phyloP scores from a whole-genome alignment of 2,113 vertebrate species.

The Oncorhynchus gorbuscha region DNA sequence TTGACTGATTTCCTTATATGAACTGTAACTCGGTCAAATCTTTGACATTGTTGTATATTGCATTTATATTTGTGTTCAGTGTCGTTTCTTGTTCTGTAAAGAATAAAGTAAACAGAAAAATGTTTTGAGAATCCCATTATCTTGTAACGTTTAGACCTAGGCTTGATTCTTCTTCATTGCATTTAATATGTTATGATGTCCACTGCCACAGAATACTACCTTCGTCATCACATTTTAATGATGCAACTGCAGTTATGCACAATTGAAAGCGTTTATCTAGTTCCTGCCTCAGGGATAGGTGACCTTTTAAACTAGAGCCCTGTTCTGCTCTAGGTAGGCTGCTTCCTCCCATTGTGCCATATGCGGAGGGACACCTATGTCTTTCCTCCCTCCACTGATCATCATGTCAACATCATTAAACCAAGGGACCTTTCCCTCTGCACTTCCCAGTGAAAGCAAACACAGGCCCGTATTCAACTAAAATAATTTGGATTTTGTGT shows the following conservation, averaged over 20 bases:
- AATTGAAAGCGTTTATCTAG: slow-evolving; percentile 4
- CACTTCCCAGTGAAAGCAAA: not conserved
- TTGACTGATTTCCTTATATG: too few relatives aligned
- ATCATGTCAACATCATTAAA: not conserved
- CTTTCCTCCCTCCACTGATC: not conserved
- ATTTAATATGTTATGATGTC: not conserved
- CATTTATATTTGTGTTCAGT: too few relatives aligned
- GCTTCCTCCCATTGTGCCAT: slow-evolving; percentile 29
- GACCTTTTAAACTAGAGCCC: slow-evolving; percentile 8
- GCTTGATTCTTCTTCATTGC: not conserved
- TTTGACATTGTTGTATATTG: too few relatives aligned
- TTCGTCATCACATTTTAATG: slow-evolving; percentile 43
- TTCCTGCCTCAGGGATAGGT: slow-evolving; percentile 18
- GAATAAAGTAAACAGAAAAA: slow-evolving; percentile 7
- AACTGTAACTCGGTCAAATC: too few relatives aligned
- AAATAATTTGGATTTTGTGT: not conserved
- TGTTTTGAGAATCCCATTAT: too few relatives aligned
- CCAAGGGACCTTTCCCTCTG: not conserved
- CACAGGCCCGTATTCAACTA: not conserved
- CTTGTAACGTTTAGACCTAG: not conserved
- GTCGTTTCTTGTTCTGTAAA: slow-evolving; percentile 7
- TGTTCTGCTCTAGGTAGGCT: not conserved
- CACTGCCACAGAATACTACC: not conserved
- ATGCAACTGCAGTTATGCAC: slow-evolving; percentile 41
- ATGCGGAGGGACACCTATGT: slow-evolving; percentile 2